These are phyloP conservation scores for Erythrocercus mccallii DNA, from an alignment of 2,113 vertebrate genomes.

Conservation along the genomic window DNA sequence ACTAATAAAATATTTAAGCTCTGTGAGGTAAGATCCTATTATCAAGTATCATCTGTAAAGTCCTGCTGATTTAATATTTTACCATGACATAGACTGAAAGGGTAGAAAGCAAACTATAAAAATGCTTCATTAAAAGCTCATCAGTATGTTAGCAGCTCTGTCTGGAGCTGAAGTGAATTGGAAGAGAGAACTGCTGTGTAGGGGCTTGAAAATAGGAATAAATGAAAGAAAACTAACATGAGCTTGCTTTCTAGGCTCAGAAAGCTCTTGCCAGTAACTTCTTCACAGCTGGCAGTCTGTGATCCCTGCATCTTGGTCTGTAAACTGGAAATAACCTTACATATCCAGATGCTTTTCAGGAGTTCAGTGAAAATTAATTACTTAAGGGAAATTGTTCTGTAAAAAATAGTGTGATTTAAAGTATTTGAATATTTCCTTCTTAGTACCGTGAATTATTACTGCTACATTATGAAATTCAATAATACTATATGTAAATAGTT, in stretches of 20 bases:
- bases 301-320: neutral
- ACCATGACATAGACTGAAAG: neutral
- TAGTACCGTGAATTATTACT: neutral
- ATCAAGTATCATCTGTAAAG: slow-evolving; percentile 13
- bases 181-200: neutral
- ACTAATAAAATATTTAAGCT: slow-evolving; percentile 23
- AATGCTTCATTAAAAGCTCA: neutral
- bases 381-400: neutral
- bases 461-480: neutral
- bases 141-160: neutral
- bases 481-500: neutral
- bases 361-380: neutral
- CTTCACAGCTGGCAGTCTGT: neutral
- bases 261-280: neutral
- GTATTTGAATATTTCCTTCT: neutral
- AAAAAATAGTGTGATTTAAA: neutral
- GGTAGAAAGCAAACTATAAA: neutral
- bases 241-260: neutral
- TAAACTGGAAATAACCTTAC: neutral
- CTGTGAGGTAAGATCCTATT: slow-evolving; percentile 3
- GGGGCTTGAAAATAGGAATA: neutral
- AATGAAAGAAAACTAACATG: neutral
- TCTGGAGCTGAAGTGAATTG: neutral
- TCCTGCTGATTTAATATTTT: neutral
- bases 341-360: neutral